Conservation (phyloP, 2,888 invertebrate genomes). For the Poecilobothrus nobilitatus region DNA sequence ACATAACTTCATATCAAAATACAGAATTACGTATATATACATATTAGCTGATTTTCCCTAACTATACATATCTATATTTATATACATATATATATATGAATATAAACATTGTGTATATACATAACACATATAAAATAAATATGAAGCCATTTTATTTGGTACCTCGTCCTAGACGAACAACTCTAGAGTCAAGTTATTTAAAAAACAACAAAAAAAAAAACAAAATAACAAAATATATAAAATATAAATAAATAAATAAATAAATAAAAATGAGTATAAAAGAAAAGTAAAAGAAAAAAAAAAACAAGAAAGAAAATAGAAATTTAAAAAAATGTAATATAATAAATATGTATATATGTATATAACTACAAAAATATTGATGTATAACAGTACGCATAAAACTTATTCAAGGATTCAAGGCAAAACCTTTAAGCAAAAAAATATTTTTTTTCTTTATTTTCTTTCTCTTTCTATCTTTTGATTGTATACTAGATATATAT, state of each 20-base stretch:
- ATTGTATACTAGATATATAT: too few relatives aligned
- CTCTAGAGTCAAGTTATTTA: background rate
- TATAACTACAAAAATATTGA: too few relatives aligned
- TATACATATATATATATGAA: background rate
- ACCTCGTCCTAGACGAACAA: background rate
- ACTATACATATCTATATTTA: background rate
- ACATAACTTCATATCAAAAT: background rate
- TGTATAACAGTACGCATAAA: background rate
- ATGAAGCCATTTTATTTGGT: background rate
- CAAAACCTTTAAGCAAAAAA: background rate
- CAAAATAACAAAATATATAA: background rate
- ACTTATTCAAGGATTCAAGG: background rate
- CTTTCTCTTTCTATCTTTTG: too few relatives aligned
- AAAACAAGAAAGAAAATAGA: too few relatives aligned
- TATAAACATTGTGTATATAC: background rate
- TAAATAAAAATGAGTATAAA: background rate
- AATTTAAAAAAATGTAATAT: too few relatives aligned
- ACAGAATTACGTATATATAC: background rate
- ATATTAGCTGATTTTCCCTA: background rate
- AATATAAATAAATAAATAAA: background rate
- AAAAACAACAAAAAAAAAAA: background rate
- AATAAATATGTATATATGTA: too few relatives aligned
- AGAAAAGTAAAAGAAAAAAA: too few relatives aligned
- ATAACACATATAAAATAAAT: background rate
- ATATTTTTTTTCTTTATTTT: background rate